Conservation (phyloP, 2,888 invertebrate species). For the Hyalella azteca region DNA sequence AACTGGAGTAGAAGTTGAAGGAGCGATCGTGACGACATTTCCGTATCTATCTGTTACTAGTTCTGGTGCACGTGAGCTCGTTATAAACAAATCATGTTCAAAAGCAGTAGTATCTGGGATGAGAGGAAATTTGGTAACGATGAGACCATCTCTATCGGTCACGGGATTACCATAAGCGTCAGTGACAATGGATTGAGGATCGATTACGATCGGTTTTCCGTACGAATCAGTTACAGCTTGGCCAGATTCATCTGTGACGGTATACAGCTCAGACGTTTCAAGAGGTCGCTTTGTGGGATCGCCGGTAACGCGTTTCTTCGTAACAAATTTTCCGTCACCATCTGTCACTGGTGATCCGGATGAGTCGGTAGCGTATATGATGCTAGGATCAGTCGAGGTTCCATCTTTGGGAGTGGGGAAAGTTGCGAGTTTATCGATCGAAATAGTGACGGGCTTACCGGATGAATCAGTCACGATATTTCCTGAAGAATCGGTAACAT, state of each 20-base stretch:
- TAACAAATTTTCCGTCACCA: background rate
- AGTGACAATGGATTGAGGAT: background rate
- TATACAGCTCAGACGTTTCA: background rate
- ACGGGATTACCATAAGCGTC: background rate
- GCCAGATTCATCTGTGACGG: background rate
- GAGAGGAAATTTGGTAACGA: background rate
- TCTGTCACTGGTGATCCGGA: background rate
- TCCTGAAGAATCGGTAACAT: background rate
- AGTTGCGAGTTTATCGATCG: background rate
- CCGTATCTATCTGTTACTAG: background rate
- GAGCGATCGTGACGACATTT: background rate
- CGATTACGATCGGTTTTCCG: background rate
- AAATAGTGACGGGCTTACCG: background rate
- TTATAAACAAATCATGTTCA: no score
- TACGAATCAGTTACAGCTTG: background rate
- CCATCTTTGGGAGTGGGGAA: background rate
- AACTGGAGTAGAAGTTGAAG: background rate
- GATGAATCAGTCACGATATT: background rate
- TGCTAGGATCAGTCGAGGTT: background rate
- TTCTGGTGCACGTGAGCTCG: background rate
- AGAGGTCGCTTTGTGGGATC: slow-evolving; percentile 4
- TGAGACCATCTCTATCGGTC: background rate
- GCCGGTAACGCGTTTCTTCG: background rate
- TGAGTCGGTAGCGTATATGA: slow-evolving; percentile 7
- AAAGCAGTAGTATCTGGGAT: background rate